Conservation (phyloP, 2,113 vertebrate species). For the Lucifuga dentata region DNA sequence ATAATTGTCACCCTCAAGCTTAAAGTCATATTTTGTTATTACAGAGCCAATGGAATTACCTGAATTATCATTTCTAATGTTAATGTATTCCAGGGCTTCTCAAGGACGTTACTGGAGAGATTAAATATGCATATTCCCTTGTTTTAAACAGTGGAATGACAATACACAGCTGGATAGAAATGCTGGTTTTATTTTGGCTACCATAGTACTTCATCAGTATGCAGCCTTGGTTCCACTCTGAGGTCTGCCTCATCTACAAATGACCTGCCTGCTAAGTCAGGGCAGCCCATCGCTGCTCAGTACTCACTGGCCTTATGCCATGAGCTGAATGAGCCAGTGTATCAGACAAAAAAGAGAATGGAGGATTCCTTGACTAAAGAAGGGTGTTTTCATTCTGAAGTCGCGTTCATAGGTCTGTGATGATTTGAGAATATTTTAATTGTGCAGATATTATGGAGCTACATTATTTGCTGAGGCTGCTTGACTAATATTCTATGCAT, state of each 20-base stretch:
- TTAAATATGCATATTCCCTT: constrained; percentile 34
- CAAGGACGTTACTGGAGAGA: constrained; percentile 36
- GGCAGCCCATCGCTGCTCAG: constrained; percentile 56
- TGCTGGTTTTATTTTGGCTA: constrained; percentile 43
- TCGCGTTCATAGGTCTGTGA: constrained; percentile 1
- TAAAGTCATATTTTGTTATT: constrained; percentile 10
- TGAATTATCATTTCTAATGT: constrained; percentile 17
- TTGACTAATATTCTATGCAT: not conserved
- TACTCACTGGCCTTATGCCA: constrained; percentile 67
- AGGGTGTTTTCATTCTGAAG: constrained; percentile 31
- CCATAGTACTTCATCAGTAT: constrained; percentile 46
- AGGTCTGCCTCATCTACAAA: constrained; percentile 62
- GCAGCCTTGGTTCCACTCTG: constrained; percentile 43
- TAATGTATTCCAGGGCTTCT: constrained; percentile 25
- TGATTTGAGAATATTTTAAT: constrained; percentile 9
- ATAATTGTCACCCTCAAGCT: constrained; percentile 1
- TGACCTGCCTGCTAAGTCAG: constrained; percentile 53
- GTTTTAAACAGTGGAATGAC: constrained; percentile 34
- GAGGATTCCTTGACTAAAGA: constrained; percentile 49
- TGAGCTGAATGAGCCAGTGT: constrained; percentile 35
- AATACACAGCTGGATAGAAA: constrained; percentile 33
- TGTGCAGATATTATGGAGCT: constrained; percentile 1
- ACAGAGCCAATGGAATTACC: constrained; percentile 1
- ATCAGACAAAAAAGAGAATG: constrained; percentile 42
- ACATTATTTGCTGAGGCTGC: constrained; percentile 3